Base-by-base conservation (phyloP, 2,113 vertebrate species). In the Ageneiosus marmoratus region DNA sequence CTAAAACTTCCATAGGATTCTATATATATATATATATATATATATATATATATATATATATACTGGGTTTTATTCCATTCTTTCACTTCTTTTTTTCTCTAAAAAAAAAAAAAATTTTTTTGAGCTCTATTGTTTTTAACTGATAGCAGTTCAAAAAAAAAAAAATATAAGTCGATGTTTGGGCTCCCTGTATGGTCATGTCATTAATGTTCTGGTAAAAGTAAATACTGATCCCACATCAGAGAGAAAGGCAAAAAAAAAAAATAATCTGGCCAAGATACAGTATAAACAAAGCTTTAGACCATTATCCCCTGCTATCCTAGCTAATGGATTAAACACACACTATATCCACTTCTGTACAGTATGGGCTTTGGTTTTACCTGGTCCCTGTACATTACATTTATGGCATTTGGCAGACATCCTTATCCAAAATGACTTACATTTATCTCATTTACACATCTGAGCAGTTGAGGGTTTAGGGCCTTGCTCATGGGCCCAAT, bases 161-260 rank as follows among this genome's bases (percentile, higher is more conserved):
- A 85, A 86, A 81, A 79, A 86, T 92, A 93, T 92, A 92, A 92
- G 91, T 88, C 89, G 89, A 93, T 94, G 91, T 93, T 93, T 94
- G 89, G 90, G 88, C 86, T 91, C 75, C 84, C 88, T 90, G 88
- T 84, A 91, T 90, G 79, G 65, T 84, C 65, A 53, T 65, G 48
- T 77, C 67, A 41, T 27, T 77, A 79, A 80, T 37, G 63, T 58
- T 69, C 29, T 37, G 41, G 41, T 72, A 37, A 70, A 83, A 84
- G 82, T 79, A 83, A 83, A 84, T 72, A 83, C 60, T 44, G 50
- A 56, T 67, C 70, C 55, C 18, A 74, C 79, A 77, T 85, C 63
- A 70, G 75, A 79, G 53, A 58, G 76, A 84, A 84, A 60, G 62
- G 13, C 63, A 60, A 70, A 16, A 48, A 3, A 67, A 53, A 72